Base-by-base conservation (phyloP, 2,797 vertebrate genomes). In the Ctenochaetus hawaiiensis region DNA sequence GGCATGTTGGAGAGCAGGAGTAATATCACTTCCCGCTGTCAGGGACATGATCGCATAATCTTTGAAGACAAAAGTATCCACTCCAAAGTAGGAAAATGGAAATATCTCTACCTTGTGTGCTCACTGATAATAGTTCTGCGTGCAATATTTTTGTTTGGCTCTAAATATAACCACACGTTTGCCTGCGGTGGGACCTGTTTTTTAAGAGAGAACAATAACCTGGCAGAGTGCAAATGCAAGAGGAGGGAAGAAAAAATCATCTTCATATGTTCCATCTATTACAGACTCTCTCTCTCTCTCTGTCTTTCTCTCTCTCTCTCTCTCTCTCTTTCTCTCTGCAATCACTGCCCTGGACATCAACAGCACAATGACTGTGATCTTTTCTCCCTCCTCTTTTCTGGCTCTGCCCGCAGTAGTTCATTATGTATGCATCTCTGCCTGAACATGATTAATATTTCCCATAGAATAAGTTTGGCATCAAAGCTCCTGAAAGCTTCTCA, bases 111-210 rank as follows among this genome's bases (percentile, higher is more conserved):
- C 72, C 57, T 64, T 22, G 49, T 77, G 72, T 73, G 77, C 57
- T 82, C 47, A n/a, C 23, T 65, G 47, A 73, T 84, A 80, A 77
- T 63, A 52, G 48, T 69, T 83, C 47, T 45, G 67, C 22, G 37
- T 56, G 58, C 70, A 73, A 71, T 70, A 76, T 82, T 84, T 34
- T 83, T 85, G 77, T 87, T 85, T 69, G 75, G 62, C 75, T 84
- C 91, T 87, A 90, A 89, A 90, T 92, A 83, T 90, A 90, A 79
- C 76, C 52, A 81, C 81, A 90, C 89, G 83, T 91, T 86, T 83
- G 75, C 72, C 75, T 86, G 87, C 78, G 79, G 81, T 78, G 75
- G 78, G 78, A 67, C 81, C 53, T 71, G 67, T 34, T 87, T 91
- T 85, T 86, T 75, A 87, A 75, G 68, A 22, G 59, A 63, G 83